Evolutionary conservation across 1,140 invertebrate genomes (phyloP).

Genomic region (Arctopsyche grandis): DNA sequence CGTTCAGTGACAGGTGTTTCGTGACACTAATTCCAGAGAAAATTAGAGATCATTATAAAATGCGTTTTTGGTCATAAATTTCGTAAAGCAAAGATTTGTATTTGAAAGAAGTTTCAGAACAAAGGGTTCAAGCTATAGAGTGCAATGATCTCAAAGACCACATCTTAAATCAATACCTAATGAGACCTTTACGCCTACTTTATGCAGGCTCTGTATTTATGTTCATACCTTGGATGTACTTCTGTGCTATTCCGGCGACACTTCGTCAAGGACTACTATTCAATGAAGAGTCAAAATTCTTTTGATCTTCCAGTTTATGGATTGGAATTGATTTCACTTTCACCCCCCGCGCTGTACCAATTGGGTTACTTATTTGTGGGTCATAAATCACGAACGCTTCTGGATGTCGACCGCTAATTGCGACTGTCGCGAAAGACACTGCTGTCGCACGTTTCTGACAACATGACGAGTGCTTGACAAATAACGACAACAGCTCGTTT

Average conservation of each 20-base stretch:
- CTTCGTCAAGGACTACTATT: not conserved
- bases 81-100: no score
- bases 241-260: not conserved
- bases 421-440: constrained; percentile 4
- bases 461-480: constrained; percentile 31
- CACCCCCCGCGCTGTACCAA: not conserved
- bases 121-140: not conserved
- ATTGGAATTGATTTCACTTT: not conserved
- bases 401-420: constrained; percentile 33
- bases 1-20: no score
- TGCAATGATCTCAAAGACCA: not conserved
- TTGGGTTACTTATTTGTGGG: not conserved
- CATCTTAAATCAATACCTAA: constrained; percentile 33
- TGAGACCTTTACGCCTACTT: constrained; percentile 35
- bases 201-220: constrained; percentile 24
- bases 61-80: no score
- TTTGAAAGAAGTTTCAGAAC: not conserved
- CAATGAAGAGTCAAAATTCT: no score
- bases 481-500: constrained; percentile 30
- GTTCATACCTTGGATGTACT: constrained; percentile 2
- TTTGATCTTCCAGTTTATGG: no score
- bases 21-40: no score
- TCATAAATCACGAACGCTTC: constrained; percentile 31
- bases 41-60: no score
- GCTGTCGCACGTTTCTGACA: constrained; percentile 20